Base-by-base conservation (phyloP, 2,797 vertebrate genomes). In the Petrocephalus sullivani region DNA sequence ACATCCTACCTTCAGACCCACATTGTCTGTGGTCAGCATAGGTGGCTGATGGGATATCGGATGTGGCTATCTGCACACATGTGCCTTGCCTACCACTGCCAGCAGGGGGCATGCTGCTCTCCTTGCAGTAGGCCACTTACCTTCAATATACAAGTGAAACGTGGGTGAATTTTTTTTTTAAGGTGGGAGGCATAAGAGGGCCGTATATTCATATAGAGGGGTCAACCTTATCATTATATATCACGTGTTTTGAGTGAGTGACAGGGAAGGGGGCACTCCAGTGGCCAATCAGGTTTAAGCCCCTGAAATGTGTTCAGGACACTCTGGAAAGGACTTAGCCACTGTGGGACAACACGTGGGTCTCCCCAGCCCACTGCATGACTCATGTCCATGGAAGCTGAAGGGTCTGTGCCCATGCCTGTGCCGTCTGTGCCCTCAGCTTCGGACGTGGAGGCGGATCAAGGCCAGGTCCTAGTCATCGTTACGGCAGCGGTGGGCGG, bases 391-490 rank as follows among this genome's bases (percentile, higher is more conserved):
- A 14, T 8, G 37, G 75, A 49, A 46, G 75, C 75, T 81, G 8
- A 81, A 81, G 6, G 75, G 19, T 81, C 16, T n/a, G 41, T 81
- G 75, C 41, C 41, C 16, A n/a, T 21, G 41, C n/a, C 75, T 49
- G 19, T 81, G 75, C 75, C 49, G 87, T 87, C 28, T 75, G 33
- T 75, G 85, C 67, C 87, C 71, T 75, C 95, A 99, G 98, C 97
- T 85, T 98, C 98, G 58, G 96, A 98, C 90, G 94, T 98, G 90
- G 97, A 97, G 0, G 96, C 97, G 0, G 97, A 99, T 90, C 98
- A 98, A 89, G 97, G 98, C 86, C 98, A 99, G 92, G 97, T 98
- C 89, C 95, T 99, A 87, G 98, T 99, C 85, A 98, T 99, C 67
- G 97, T 98, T 91, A 99, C 97, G 0, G 98, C 98, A 0, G 97